These are phyloP conservation scores for Nemopilema nomurai DNA, from an alignment of 30 jellyfish, hydroid and myxozoan genomes.

Conservation along the genomic window DNA sequence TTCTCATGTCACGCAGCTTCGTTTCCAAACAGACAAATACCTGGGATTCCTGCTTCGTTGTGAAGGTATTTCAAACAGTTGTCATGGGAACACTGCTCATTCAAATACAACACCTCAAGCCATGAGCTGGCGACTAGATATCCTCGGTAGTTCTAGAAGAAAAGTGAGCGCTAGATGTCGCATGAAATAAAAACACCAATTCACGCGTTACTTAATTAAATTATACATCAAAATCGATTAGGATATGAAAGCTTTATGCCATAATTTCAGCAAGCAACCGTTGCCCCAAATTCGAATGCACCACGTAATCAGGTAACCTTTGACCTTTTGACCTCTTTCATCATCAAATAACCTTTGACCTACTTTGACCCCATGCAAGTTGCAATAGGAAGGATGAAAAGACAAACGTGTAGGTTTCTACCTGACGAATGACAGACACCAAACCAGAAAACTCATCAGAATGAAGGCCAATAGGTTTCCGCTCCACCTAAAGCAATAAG, in stretches of 20 bases:
- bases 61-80: slow-evolving; percentile 11
- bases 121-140: slow-evolving; percentile 39
- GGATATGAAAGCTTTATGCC: no score
- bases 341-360: no score
- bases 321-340: no score
- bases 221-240: no score
- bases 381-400: no score
- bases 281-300: no score
- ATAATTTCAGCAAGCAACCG: no score
- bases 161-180: not conserved
- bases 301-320: no score
- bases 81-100: slow-evolving; percentile 6
- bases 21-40: not conserved
- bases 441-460: slow-evolving; percentile 40
- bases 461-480: slow-evolving; percentile 69
- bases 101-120: slow-evolving; percentile 42
- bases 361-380: no score
- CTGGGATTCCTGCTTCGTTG: slow-evolving; percentile 31
- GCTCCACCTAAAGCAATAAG: slow-evolving; percentile 46
- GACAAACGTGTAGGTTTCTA: no score
- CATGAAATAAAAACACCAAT: no score
- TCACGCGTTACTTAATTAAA: no score
- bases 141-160: slow-evolving; percentile 48
- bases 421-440: slow-evolving; percentile 68
- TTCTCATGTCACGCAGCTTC: not conserved